These are phyloP conservation scores for Xylota sylvarum DNA, from an alignment of 2,888 invertebrate genomes.

Conservation along the genomic window DNA sequence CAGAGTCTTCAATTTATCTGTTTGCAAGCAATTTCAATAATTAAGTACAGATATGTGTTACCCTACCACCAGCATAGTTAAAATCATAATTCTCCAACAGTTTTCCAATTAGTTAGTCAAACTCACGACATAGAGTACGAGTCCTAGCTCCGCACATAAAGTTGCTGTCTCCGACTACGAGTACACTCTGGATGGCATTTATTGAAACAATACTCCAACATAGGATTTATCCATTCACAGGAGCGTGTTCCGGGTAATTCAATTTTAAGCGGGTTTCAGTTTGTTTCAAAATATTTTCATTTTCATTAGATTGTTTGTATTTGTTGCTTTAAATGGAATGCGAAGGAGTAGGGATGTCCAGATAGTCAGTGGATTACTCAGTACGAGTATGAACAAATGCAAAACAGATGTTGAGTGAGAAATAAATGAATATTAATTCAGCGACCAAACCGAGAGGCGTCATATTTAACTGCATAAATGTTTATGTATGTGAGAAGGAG, in stretches of 20 bases:
- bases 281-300: slow-evolving; percentile 57
- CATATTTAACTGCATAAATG: background rate
- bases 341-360: background rate
- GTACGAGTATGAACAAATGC: slow-evolving; percentile 28
- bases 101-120: slow-evolving; percentile 36
- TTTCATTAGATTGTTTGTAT: slow-evolving; percentile 34
- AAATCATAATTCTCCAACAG: background rate
- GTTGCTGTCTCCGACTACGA: background rate
- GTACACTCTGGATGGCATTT: slow-evolving; percentile 6
- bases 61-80: background rate
- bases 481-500: background rate
- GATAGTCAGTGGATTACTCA: slow-evolving; percentile 30
- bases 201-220: slow-evolving; percentile 40
- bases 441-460: slow-evolving; percentile 8
- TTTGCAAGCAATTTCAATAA: background rate
- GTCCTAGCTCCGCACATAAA: background rate
- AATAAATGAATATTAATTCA: slow-evolving; percentile 56
- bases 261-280: slow-evolving; percentile 61
- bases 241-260: slow-evolving; percentile 32
- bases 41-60: too few relatives aligned
- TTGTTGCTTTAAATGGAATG: background rate
- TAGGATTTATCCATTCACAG: slow-evolving; percentile 19
- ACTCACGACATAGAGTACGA: background rate
- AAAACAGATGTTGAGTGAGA: slow-evolving; percentile 41
- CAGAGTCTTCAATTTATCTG: too few relatives aligned